Base-by-base conservation (phyloP, 2,113 vertebrate species). In the Myrmecobius fasciatus region DNA sequence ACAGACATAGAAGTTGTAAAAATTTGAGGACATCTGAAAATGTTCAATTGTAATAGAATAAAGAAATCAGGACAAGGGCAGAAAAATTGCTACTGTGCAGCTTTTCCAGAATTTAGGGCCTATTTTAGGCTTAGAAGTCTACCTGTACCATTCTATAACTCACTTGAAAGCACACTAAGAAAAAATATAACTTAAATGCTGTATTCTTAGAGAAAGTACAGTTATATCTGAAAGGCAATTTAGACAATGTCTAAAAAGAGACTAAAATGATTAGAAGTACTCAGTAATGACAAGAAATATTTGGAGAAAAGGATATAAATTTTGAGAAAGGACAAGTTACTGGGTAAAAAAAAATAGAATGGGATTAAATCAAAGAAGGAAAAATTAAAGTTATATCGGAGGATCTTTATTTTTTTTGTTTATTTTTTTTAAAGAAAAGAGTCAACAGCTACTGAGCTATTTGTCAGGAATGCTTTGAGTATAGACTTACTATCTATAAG, bases 11-110 rank as follows among this genome's bases (percentile, higher is more conserved):
- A 47, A 26, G 49, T 0, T 46, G 28, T 6, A 53, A 90, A 90
- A 48, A 90, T 31, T 5, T 26, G 47, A 12, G 26, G 48, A 36
- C 52, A n/a, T 36, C 54, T 31, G 52, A 43, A 52, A 83, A 60
- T 12, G 0, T 31, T 28, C 56, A 43, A 0, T 3, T 8, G 22
- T 6, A 46, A 24, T 2, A 31, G 47, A 24, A 92, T 48, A 52
- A 0, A 49, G 8, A 49, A 48, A n/a, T 0, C 60, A 54, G 83
- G 67, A 83, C 36, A 83, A 83, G n/a, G n/a, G n/a, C 5, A 24
- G 24, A 43, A 56, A 49, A 9, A 1, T 0, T 14, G 7, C 4
- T 8, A 0, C 4, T 0, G n/a, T 51, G 1, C 0, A 22, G 3
- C 14, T 46, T 92, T 52, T 52, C 43, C 1, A 5, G 3, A 0